phyloP scores from a whole-genome alignment of 2,888 invertebrate genomes.

The Drosophila mercatorum region DNA sequence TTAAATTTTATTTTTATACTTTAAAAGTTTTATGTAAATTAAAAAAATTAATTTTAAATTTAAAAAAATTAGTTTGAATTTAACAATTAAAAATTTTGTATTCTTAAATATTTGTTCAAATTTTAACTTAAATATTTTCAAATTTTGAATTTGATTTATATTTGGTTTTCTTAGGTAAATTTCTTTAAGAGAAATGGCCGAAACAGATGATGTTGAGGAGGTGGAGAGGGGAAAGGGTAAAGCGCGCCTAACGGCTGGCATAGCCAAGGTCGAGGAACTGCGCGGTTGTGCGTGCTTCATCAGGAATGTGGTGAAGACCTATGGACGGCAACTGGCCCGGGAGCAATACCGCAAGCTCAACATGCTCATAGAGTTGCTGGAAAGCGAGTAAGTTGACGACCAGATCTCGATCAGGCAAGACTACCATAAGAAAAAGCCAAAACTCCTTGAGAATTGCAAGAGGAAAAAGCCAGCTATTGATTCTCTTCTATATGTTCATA shows the following conservation, averaged over 20 bases:
- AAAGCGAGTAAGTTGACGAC: constrained; percentile 60
- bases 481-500: neutral
- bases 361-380: constrained; percentile 69
- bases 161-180: neutral
- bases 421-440: neutral
- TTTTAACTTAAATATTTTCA: too few species aligned
- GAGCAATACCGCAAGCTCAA: constrained; percentile 73
- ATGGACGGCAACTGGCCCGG: constrained; percentile 26
- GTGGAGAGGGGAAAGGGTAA: neutral
- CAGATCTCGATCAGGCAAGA: neutral
- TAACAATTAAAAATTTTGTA: too few species aligned
- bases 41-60: too few species aligned
- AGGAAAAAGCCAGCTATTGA: neutral
- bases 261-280: constrained; percentile 60
- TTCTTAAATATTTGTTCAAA: too few species aligned
- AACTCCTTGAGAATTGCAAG: neutral
- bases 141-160: too few species aligned
- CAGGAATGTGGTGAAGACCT: constrained; percentile 87
- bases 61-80: too few species aligned
- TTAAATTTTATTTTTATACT: too few species aligned
- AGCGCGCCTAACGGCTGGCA: neutral
- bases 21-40: too few species aligned
- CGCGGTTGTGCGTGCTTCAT: constrained; percentile 89
- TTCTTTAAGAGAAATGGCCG: constrained; percentile 7
- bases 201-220: constrained; percentile 5